These are phyloP conservation scores for Sebastes steindachneri DNA, from an alignment of 2,797 vertebrate genomes.

Conservation along the genomic window DNA sequence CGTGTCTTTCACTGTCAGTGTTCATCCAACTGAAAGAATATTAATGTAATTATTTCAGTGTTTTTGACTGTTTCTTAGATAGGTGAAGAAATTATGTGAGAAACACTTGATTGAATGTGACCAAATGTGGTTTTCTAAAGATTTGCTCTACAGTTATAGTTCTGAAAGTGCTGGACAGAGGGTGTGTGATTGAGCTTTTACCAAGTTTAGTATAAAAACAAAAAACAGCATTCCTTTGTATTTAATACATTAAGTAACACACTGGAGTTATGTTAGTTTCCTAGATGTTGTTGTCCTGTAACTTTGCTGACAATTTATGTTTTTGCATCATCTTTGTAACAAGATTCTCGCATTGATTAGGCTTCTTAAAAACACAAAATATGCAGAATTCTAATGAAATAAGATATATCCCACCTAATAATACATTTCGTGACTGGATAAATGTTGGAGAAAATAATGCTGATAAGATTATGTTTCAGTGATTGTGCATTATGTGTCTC, in stretches of 20 bases:
- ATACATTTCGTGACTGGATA: background rate
- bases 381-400: background rate
- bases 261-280: background rate
- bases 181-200: background rate
- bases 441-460: background rate
- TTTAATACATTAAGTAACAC: background rate
- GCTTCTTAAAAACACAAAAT: background rate
- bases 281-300: background rate
- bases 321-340: background rate
- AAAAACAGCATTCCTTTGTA: background rate
- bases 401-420: background rate
- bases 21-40: background rate
- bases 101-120: constrained; percentile 2
- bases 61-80: constrained; percentile 1
- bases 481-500: constrained; percentile 18
- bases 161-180: background rate
- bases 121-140: background rate
- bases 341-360: background rate
- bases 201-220: background rate
- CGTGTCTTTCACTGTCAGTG: background rate
- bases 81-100: background rate
- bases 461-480: background rate
- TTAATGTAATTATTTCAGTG: background rate
- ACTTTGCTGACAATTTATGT: background rate
- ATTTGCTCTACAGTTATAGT: background rate